Conservation (phyloP, 2,113 vertebrate species). For the Paralichthys olivaceus region DNA sequence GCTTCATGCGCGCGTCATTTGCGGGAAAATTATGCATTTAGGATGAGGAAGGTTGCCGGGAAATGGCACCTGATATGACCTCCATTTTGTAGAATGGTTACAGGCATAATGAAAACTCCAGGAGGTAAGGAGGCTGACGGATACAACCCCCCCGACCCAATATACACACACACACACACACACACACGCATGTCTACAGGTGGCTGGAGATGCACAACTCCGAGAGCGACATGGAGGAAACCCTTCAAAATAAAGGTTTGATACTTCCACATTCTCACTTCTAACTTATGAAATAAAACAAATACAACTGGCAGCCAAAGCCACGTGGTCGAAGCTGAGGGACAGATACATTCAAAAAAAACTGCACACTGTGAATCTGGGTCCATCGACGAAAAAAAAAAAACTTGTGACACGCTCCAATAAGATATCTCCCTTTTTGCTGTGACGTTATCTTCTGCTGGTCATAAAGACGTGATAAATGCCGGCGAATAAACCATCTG, state of each 20-base stretch:
- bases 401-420: conserved; percentile 29
- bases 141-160: conserved; percentile 31
- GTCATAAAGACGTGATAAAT: conserved; percentile 75
- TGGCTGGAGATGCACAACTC: neutral
- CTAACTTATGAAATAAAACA: neutral
- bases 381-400: neutral
- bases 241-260: conserved; percentile 9
- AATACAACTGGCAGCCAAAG: neutral
- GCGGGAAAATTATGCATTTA: conserved; percentile 77
- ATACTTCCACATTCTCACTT: neutral
- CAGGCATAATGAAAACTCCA: conserved; percentile 80
- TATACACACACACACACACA: conserved; percentile 5
- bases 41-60: conserved; percentile 73
- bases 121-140: conserved; percentile 73
- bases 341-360: no score
- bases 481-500: conserved; percentile 72
- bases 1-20: conserved; percentile 73
- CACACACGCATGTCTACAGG: conserved; percentile 22
- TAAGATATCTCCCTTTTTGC: conserved; percentile 14
- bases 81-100: conserved; percentile 81
- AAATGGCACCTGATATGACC: conserved; percentile 79
- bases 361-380: neutral
- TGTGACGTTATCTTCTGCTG: conserved; percentile 50
- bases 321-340: neutral
- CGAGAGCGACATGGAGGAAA: neutral